Evolutionary conservation across 2,888 invertebrate species (phyloP), one percentile per base, ranked within the genome.

Genomic region (Cataglyphis rosenhaueri): DNA sequence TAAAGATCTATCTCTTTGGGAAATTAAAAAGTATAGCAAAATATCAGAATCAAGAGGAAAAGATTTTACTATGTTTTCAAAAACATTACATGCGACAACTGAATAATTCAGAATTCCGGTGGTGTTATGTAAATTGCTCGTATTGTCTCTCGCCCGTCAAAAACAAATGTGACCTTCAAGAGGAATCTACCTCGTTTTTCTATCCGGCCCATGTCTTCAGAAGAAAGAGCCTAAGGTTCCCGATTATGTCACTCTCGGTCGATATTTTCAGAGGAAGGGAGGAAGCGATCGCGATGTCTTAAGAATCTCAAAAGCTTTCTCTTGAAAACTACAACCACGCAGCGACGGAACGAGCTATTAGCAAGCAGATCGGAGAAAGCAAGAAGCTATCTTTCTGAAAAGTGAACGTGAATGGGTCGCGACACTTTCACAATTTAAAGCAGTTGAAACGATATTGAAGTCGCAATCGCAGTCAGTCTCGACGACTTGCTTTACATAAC

Each of bases 311-410:
- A 44, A 79, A 35, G 35, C 18, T 70, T 70, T 21, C 52, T 35
- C 44, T 52, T n/a, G 48, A 52, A 52, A 52, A 32, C 32, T 59
- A 78, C 41, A 78, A 78, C 59, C 21, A 41, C 59, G 41, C 29
- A 41, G 29, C 29, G 66, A 66, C 66, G 32, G 35, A 78, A 78
- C 44, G 32, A 68, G 32, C 57, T 79, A 79, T 79, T 79, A 65
- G n/a, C 29, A 59, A 70, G 32, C 57, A 15, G n/a, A 59, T 4
- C 21, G 12, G 6, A 29, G 52, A 25, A 52, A 59, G 21, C 52
- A 35, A 48, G 3, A 35, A 64, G 25, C 75, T 75, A 21, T 62
- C 44, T 55, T 70, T 41, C 44, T 78, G 18, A 35, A 32, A 70
- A 25, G 21, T 32, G 15, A 78, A 68, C 41, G 68, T 52, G 21